Percentiles rank a stretch among this genome's conserved stretches.
Conservation (phyloP, 1,140 invertebrate genomes). For the Pygmarrhopalites habei region DNA sequence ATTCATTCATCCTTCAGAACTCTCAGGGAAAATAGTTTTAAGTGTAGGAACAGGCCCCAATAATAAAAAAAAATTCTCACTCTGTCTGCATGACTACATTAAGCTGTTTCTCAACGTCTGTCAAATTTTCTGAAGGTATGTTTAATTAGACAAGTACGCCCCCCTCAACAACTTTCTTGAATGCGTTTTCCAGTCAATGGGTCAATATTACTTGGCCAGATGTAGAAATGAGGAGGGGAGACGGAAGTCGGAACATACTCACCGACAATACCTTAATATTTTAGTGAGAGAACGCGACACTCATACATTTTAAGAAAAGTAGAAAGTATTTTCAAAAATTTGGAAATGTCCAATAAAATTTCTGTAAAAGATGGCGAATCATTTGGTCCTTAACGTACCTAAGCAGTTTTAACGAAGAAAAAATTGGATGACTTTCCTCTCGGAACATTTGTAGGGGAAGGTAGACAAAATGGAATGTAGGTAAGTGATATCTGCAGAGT, state of each 20-base stretch:
- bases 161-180: too few species aligned
- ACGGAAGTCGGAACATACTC: too few species aligned
- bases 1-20: neutral
- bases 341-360: neutral
- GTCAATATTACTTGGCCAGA: too few species aligned
- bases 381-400: neutral
- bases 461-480: neutral
- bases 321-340: neutral
- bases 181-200: too few species aligned
- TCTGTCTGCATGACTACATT: neutral
- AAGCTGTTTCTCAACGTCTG: too few species aligned
- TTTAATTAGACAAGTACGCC: too few species aligned
- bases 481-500: neutral
- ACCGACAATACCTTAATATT: too few species aligned
- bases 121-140: too few species aligned
- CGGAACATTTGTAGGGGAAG: neutral
- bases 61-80: neutral
- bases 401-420: neutral
- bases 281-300: too few species aligned
- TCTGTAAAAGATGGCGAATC: neutral
- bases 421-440: neutral
- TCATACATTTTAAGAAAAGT: too few species aligned
- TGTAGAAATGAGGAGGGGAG: too few species aligned
- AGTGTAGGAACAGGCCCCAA: neutral
- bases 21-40: neutral